Percentiles rank a stretch among this genome's conserved stretches.
phyloP scores from a whole-genome alignment of 2,888 invertebrate genomes.

The Pecten maximus region DNA sequence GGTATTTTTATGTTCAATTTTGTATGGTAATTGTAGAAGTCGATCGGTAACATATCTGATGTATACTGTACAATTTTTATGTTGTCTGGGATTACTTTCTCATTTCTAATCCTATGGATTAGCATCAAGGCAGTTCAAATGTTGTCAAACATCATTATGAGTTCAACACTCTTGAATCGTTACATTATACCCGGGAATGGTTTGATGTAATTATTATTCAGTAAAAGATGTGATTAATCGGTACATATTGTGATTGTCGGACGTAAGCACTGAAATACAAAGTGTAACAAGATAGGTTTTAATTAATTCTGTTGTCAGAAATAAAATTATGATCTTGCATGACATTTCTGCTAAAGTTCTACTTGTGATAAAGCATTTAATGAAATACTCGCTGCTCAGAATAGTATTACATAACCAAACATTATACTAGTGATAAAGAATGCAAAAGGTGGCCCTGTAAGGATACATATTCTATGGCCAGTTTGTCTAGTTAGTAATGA shows the following conservation, averaged over 20 bases:
- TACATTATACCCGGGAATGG: background rate
- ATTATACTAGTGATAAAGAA: background rate
- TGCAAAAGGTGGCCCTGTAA: background rate
- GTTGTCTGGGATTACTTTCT: background rate
- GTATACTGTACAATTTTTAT: background rate
- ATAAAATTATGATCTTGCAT: background rate
- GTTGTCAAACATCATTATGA: background rate
- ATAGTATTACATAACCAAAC: background rate
- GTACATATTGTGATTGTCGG: background rate
- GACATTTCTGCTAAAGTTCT: background rate
- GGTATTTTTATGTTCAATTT: background rate
- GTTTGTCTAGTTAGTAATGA: background rate
- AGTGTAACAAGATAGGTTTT: background rate
- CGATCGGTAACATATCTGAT: background rate
- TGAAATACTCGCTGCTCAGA: background rate
- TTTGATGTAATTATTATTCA: background rate
- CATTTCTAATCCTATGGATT: slow-evolving; percentile 6
- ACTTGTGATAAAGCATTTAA: background rate
- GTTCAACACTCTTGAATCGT: background rate
- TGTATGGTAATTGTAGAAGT: background rate
- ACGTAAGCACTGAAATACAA: background rate
- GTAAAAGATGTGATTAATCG: background rate
- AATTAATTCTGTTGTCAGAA: background rate
- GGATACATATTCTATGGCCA: background rate
- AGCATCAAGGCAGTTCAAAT: background rate